A percentile compares a stretch with the other conserved stretches of the same genome.
Evolutionary conservation across 2,113 vertebrate genomes (phyloP).

Genomic region (Mastomys natalensis): DNA sequence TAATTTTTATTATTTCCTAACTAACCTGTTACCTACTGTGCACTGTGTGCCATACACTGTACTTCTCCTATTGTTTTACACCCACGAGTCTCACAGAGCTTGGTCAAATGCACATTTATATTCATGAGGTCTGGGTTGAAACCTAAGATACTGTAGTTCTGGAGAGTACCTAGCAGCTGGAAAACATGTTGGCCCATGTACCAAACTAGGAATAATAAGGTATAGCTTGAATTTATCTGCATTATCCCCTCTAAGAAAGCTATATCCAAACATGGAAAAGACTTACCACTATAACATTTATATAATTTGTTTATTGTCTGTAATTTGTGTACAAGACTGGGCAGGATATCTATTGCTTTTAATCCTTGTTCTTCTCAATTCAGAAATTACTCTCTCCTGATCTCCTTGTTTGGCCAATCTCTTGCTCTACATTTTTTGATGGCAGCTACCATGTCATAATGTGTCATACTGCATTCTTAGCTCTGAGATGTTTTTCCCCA

Average conservation of each 20-base stretch:
- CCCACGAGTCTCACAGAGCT: no score
- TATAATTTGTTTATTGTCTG: background rate
- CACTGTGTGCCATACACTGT: background rate
- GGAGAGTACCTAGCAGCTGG: accelerated
- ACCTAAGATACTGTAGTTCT: background rate
- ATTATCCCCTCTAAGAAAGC: background rate
- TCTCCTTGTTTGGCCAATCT: background rate
- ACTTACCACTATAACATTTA: background rate
- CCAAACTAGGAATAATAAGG: background rate
- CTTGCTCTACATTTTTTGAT: background rate
- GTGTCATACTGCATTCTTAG: background rate
- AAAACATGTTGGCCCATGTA: no score
- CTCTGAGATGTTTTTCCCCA: background rate
- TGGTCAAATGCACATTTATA: background rate
- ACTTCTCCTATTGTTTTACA: background rate
- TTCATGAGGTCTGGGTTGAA: background rate
- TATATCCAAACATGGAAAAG: background rate
- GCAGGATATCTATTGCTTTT: background rate
- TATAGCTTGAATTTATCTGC: background rate
- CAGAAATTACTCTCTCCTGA: background rate
- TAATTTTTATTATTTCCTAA: background rate
- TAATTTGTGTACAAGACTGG: background rate
- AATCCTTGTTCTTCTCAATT: background rate
- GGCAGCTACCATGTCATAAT: background rate
- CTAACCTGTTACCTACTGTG: background rate